Percentiles rank a stretch among this genome's conserved stretches.
These are phyloP conservation scores for Chrysogorgia sp. DNA, from an alignment of 92 coral and sea anemone genomes.

Conservation along the genomic window DNA sequence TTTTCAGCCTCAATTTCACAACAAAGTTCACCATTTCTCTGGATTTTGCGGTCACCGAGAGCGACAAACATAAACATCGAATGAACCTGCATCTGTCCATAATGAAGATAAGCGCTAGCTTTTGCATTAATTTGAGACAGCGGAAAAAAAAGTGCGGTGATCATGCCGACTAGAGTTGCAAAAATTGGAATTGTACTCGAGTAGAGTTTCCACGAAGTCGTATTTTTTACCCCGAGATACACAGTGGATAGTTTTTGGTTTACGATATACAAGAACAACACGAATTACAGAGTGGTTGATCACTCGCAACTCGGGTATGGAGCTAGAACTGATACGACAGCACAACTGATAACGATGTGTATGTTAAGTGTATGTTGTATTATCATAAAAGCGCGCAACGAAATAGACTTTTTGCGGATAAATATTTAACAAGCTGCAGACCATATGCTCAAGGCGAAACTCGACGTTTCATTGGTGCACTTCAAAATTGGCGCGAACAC, in stretches of 20 bases:
- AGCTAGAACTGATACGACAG: no score
- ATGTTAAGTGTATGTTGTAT: slow-evolving; percentile 20
- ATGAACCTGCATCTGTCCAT: neutral
- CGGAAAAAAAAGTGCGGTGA: slow-evolving; percentile 22
- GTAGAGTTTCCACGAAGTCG: no score
- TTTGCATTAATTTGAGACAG: slow-evolving; percentile 28
- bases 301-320: no score
- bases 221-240: no score
- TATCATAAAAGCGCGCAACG: slow-evolving; percentile 29
- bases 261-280: neutral
- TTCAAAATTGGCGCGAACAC: slow-evolving; percentile 39
- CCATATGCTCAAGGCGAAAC: slow-evolving; percentile 29
- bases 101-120: neutral
- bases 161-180: no score
- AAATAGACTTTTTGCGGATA: slow-evolving; percentile 46
- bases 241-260: no score
- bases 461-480: slow-evolving; percentile 19
- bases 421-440: slow-evolving; percentile 52
- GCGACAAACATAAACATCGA: neutral
- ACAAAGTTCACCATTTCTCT: neutral
- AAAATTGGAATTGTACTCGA: no score
- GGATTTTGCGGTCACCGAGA: neutral
- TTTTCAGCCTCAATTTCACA: neutral
- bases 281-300: neutral
- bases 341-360: neutral